Percentiles rank a stretch among this genome's conserved stretches.
phyloP scores from a whole-genome alignment of 30 jellyfish, hydroid and myxozoan species.

The Turritopsis rubra region DNA sequence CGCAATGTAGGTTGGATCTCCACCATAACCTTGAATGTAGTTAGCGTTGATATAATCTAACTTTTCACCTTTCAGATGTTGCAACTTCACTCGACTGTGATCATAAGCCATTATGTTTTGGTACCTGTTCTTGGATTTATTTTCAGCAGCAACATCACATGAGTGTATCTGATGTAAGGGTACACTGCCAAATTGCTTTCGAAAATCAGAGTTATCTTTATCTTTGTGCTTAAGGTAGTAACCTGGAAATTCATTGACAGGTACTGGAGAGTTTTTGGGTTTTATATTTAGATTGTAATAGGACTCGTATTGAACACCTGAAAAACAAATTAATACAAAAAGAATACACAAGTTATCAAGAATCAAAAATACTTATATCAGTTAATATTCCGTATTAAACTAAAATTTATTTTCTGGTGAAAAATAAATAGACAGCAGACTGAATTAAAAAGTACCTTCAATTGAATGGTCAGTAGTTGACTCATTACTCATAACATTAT shows the following conservation, averaged over 20 bases:
- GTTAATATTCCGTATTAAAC: neutral
- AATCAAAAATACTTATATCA: neutral
- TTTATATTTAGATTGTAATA: neutral
- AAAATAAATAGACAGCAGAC: neutral
- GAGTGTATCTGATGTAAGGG: constrained; percentile 4
- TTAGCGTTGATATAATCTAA: constrained; percentile 8
- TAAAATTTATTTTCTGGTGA: neutral
- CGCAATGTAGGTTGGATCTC: constrained; percentile 13
- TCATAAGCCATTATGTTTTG: constrained; percentile 18
- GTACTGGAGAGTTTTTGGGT: neutral
- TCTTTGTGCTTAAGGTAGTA: constrained; percentile 4
- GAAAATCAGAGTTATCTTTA: neutral
- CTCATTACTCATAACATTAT: neutral
- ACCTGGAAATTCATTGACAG: constrained; percentile 6
- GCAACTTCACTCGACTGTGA: constrained; percentile 18
- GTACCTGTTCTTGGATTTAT: constrained; percentile 13
- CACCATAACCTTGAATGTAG: constrained; percentile 15
- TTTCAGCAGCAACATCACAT: constrained; percentile 10
- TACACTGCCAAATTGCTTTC: constrained; percentile 8
- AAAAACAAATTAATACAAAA: neutral
- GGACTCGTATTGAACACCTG: neutral
- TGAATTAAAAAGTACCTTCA: neutral
- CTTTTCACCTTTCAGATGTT: neutral
- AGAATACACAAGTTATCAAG: neutral
- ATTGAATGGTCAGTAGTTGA: neutral